Conservation (phyloP, 2,797 vertebrate genomes). For the Graptemys geographica region DNA sequence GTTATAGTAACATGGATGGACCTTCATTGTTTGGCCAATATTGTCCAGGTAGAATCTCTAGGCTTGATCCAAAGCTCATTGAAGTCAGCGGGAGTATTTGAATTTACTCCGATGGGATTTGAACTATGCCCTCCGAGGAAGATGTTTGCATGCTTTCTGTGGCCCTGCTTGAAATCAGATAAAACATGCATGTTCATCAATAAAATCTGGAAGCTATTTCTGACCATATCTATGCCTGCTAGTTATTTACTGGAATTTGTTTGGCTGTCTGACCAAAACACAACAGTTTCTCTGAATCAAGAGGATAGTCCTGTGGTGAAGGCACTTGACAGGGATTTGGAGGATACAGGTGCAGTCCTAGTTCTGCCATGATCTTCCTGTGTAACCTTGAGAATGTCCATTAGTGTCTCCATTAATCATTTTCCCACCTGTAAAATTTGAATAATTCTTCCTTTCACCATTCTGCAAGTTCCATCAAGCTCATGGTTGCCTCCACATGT, state of each 20-base stretch:
- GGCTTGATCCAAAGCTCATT: background rate
- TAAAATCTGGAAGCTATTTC: background rate
- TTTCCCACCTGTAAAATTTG: background rate
- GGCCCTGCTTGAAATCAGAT: background rate
- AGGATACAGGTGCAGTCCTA: background rate
- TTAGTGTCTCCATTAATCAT: background rate
- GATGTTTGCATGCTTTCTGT: background rate
- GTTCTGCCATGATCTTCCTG: background rate
- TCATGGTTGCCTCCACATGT: background rate
- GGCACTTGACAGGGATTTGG: background rate
- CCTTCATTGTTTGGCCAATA: background rate
- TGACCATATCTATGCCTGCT: background rate
- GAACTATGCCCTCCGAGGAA: background rate
- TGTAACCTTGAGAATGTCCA: too few relatives aligned
- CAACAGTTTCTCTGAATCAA: background rate
- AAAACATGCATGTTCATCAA: background rate
- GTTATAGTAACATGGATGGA: background rate
- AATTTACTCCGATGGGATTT: background rate
- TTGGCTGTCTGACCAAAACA: background rate
- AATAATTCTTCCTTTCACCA: background rate
- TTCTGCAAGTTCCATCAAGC: background rate
- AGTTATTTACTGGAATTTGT: background rate
- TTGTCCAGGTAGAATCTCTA: background rate
- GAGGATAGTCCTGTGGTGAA: background rate
- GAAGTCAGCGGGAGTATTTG: too few relatives aligned